Evolutionary conservation across 1,140 invertebrate species (phyloP).

Genomic region (Batillaria attramentaria): DNA sequence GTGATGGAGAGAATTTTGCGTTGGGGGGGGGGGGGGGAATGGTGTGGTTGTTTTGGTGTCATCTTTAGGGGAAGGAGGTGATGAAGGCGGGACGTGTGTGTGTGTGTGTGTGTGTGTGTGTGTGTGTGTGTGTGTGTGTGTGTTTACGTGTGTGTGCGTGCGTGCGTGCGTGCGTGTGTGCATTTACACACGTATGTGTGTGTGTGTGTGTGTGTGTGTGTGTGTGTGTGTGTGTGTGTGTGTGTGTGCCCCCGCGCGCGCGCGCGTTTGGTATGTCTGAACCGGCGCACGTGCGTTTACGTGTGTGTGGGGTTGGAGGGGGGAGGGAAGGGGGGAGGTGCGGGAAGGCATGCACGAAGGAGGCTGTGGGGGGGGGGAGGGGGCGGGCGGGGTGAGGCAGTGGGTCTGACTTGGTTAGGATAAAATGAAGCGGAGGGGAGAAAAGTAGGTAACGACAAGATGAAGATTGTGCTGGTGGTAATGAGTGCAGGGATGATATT

Average conservation of each 20-base stretch:
- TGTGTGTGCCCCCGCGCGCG: background rate
- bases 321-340: background rate
- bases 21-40: too few species aligned
- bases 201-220: conserved; percentile 13
- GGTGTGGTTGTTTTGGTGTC: too few species aligned
- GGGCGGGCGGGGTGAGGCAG: background rate
- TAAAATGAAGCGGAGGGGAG: background rate
- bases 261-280: background rate
- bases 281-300: background rate
- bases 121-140: conserved; percentile 1
- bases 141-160: conserved; percentile 11
- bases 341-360: background rate
- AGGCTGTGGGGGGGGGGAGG: background rate
- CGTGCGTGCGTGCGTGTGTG: conserved; percentile 11
- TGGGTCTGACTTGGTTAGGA: background rate
- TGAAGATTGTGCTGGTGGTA: background rate
- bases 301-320: background rate
- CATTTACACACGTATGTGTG: background rate
- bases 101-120: conserved; percentile 6
- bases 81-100: too few species aligned
- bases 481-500: background rate
- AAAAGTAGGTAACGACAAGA: background rate
- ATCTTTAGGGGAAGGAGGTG: too few species aligned
- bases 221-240: conserved; percentile 19
- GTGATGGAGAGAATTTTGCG: too few species aligned